phyloP scores from a whole-genome alignment of 2,797 vertebrate genomes.

The Eremophila alpestris region DNA sequence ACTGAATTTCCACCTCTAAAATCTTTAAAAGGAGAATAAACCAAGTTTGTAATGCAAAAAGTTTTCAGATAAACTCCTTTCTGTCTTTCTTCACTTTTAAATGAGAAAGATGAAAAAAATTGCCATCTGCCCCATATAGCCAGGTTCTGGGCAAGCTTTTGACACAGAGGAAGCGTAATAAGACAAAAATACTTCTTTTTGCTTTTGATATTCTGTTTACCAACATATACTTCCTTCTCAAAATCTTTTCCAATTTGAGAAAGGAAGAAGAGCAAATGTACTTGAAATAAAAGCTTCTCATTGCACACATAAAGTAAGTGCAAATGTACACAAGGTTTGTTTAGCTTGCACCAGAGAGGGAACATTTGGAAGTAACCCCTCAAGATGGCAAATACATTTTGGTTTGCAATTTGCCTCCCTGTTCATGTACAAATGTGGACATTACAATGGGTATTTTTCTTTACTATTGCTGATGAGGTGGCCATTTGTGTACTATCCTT shows the following conservation, averaged over 20 bases:
- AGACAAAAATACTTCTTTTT: background rate
- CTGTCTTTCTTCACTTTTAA: background rate
- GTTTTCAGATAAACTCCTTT: background rate
- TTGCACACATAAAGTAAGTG: slow-evolving; percentile 11
- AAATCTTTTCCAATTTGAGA: slow-evolving; percentile 52
- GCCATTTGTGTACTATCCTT: background rate
- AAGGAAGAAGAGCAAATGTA: slow-evolving; percentile 19
- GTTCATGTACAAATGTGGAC: slow-evolving; percentile 14
- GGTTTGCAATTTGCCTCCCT: slow-evolving; percentile 39
- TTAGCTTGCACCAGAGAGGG: slow-evolving; percentile 8
- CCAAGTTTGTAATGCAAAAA: background rate
- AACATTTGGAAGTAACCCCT: slow-evolving; percentile 29
- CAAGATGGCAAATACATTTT: slow-evolving; percentile 50
- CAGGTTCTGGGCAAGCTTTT: background rate
- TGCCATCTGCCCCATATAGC: background rate
- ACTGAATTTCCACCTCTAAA: background rate
- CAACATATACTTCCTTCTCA: slow-evolving; percentile 25
- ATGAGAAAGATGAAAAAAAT: background rate
- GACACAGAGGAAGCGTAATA: background rate
- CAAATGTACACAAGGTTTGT: slow-evolving; percentile 43
- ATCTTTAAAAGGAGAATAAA: background rate
- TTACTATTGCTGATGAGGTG: background rate
- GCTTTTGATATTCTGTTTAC: background rate
- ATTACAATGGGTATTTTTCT: slow-evolving; percentile 42
- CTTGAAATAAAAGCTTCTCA: slow-evolving; percentile 53